A percentile compares a stretch with the other conserved stretches of the same genome.
Conservation (phyloP, 1,140 invertebrate genomes). For the Drosophila jambulina region DNA sequence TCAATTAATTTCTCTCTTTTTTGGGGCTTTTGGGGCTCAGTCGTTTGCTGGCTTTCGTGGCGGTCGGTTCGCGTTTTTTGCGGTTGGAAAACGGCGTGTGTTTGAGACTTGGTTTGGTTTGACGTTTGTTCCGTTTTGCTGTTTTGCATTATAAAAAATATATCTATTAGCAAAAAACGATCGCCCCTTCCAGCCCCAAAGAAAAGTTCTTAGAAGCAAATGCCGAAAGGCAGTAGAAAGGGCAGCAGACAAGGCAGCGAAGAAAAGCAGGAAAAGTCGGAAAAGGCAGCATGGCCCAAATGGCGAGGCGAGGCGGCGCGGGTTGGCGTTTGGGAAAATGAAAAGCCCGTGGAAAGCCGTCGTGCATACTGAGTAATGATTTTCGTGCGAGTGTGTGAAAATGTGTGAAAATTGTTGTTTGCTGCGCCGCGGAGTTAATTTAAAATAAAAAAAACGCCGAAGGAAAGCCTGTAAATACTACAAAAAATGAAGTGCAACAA, state of each 20-base stretch:
- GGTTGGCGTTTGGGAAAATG: constrained; percentile 49
- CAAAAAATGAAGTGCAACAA: constrained; percentile 15
- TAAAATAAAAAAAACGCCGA: neutral
- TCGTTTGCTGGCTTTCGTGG: constrained; percentile 75
- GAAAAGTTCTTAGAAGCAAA: constrained; percentile 33
- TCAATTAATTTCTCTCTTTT: constrained; percentile 1
- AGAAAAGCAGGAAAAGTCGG: constrained; percentile 39
- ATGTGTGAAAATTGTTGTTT: constrained; percentile 57
- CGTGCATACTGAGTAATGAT: constrained; percentile 78
- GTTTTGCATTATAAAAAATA: constrained; percentile 34
- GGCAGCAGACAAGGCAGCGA: constrained; percentile 14
- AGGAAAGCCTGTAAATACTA: constrained; percentile 30
- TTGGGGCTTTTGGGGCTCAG: constrained; percentile 46
- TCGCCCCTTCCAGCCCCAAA: constrained; percentile 4
- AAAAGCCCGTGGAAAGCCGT: constrained; percentile 68
- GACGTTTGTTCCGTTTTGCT: constrained; percentile 35
- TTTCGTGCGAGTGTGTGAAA: constrained; percentile 65
- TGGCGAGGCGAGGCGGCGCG: constrained; percentile 34
- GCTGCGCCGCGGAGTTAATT: constrained; percentile 27
- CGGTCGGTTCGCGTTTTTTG: constrained; percentile 62
- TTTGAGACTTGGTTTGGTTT: constrained; percentile 24
- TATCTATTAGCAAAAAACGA: neutral
- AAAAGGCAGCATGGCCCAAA: constrained; percentile 60
- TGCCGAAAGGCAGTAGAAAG: constrained; percentile 38
- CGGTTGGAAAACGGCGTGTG: neutral